These are phyloP conservation scores for Mohoua ochrocephala DNA, from an alignment of 2,113 vertebrate species.

Conservation along the genomic window DNA sequence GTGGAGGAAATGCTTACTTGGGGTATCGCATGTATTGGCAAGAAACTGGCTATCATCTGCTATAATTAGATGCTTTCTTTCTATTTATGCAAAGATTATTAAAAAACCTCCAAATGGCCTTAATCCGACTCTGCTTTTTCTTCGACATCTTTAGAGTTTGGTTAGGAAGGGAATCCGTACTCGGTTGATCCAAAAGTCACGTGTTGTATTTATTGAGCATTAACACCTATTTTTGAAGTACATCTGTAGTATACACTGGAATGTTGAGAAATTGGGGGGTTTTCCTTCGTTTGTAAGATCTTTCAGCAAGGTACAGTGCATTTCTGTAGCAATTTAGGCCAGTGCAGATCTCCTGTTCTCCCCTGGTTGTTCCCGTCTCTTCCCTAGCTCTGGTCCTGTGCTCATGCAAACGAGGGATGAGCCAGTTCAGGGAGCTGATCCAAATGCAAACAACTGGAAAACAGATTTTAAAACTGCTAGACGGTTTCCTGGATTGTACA, in stretches of 20 bases:
- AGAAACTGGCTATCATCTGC: background rate
- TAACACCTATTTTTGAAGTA: background rate
- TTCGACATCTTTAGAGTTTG: background rate
- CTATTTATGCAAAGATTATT: background rate
- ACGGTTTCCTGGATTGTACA: background rate
- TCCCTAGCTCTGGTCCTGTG: background rate
- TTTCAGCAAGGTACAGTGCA: background rate
- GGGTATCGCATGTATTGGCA: background rate
- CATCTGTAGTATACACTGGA: background rate
- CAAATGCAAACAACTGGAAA: background rate
- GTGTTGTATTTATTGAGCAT: background rate
- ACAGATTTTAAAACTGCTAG: background rate
- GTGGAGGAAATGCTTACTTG: background rate
- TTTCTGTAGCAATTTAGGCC: background rate
- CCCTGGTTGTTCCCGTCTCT: fast-evolving
- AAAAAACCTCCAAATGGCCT: background rate
- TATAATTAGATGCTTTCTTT: background rate
- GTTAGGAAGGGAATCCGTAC: background rate
- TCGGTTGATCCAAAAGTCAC: background rate
- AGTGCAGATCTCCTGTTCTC: fast-evolving
- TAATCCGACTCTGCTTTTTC: background rate
- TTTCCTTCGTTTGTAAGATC: background rate
- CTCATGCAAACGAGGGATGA: background rate
- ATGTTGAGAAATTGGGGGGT: background rate
- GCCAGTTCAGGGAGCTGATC: background rate